Evolutionary conservation across 2,113 vertebrate genomes (phyloP).

Genomic region (Parus major): DNA sequence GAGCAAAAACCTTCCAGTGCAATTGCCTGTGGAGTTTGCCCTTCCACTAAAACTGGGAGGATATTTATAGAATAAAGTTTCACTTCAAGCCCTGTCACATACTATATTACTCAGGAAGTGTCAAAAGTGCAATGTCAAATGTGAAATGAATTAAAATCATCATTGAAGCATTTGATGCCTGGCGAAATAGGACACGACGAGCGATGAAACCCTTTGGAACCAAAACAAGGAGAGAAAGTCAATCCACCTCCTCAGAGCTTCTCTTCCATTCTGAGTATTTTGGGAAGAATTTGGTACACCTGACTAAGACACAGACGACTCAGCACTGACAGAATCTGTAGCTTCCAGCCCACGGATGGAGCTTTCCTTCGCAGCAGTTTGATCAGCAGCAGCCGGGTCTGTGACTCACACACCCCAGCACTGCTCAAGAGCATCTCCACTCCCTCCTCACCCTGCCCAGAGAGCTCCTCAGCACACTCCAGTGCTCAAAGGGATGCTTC

Average conservation of each 20-base stretch:
- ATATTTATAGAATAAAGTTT: slow-evolving; percentile 45
- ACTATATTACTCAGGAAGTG: not conserved
- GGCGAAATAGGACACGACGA: not conserved
- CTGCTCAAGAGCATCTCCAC: not conserved
- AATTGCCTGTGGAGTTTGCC: not conserved
- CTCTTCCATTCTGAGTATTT: not conserved
- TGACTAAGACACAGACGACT: not conserved
- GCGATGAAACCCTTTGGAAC: not conserved
- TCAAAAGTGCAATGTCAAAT: slow-evolving; percentile 6
- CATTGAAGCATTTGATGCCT: not conserved
- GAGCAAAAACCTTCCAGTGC: not conserved
- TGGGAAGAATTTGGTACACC: not conserved
- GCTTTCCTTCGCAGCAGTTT: not conserved
- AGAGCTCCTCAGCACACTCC: not conserved
- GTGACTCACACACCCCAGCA: not conserved
- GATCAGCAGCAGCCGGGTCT: not conserved
- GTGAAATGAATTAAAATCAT: slow-evolving; percentile 11
- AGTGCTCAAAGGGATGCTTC: not conserved
- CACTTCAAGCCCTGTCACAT: slow-evolving; percentile 42
- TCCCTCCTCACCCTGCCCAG: not conserved
- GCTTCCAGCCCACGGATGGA: not conserved
- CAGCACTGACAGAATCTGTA: not conserved
- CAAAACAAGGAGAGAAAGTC: not conserved
- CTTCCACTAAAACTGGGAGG: not conserved
- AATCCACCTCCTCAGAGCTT: not conserved